phyloP scores from a whole-genome alignment of 2,113 vertebrate genomes.

The Scartelaos histophorus region DNA sequence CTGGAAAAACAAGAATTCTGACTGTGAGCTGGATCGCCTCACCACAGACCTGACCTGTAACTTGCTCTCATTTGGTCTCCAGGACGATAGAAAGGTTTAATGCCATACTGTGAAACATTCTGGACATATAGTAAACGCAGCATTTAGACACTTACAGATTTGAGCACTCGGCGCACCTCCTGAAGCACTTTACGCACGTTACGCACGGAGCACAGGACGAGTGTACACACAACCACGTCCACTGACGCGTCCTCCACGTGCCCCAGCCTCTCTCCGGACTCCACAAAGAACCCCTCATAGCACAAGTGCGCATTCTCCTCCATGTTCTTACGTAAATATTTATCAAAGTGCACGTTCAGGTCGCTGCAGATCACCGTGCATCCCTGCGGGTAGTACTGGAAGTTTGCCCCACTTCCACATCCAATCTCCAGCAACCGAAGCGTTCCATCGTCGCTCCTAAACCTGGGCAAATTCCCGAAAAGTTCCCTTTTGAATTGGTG shows the following conservation, averaged over 20 bases:
- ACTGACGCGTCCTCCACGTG: conserved; percentile 72
- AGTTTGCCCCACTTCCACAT: conserved; percentile 83
- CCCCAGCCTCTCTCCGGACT: conserved; percentile 76
- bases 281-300: conserved; percentile 73
- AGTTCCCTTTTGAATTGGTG: conserved; percentile 79
- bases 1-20: no score
- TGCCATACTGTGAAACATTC: no score
- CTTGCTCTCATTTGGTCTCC: no score
- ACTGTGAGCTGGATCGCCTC: no score
- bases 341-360: conserved; percentile 80
- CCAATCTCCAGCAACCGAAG: conserved; percentile 85
- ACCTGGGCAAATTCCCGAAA: conserved; percentile 72
- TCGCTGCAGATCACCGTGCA: conserved; percentile 83
- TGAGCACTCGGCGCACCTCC: conserved; percentile 80
- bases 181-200: conserved; percentile 64
- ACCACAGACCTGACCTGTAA: no score
- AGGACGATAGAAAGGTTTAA: no score
- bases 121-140: background rate
- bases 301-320: conserved; percentile 77
- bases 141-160: conserved; percentile 72
- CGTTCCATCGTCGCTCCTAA: conserved; percentile 55
- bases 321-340: conserved; percentile 74
- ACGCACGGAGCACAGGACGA: conserved; percentile 84
- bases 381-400: conserved; percentile 80
- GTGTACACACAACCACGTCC: conserved; percentile 82